phyloP scores from a whole-genome alignment of 1,140 invertebrate species.

The Sarcophaga bullata region DNA sequence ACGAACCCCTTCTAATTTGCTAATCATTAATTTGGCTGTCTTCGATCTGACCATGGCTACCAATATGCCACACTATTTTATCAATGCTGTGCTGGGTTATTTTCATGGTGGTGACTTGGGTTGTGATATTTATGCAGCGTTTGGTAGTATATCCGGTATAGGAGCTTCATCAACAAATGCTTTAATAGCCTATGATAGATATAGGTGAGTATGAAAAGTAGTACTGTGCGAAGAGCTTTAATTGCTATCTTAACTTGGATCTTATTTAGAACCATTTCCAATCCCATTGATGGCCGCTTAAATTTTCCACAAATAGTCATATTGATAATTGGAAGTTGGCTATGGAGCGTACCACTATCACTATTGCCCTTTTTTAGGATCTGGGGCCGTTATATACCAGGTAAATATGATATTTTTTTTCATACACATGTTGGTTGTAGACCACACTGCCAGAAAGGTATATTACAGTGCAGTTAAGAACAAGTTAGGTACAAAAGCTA shows the following conservation, averaged over 20 bases:
- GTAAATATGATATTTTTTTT: constrained; percentile 59
- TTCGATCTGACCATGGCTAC: constrained; percentile 80
- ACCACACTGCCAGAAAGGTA: no score
- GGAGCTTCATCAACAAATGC: constrained; percentile 79
- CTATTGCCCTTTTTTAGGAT: constrained; percentile 73
- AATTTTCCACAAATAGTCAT: constrained; percentile 73
- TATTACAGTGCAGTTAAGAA: no score
- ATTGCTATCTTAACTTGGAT: not conserved
- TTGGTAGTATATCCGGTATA: constrained; percentile 77
- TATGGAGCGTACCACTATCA: constrained; percentile 77
- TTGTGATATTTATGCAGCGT: constrained; percentile 75
- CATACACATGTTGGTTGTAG: not conserved
- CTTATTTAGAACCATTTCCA: constrained; percentile 72
- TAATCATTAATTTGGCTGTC: constrained; percentile 80
- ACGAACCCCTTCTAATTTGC: constrained; percentile 82
- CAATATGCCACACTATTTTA: constrained; percentile 78
- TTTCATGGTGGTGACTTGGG: constrained; percentile 75
- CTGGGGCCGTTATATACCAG: constrained; percentile 77
- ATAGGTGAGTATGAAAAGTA: constrained; percentile 57
- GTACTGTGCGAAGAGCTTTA: not conserved
- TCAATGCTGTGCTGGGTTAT: constrained; percentile 71
- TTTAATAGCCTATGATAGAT: constrained; percentile 80
- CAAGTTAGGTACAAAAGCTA: no score
- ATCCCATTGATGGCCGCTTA: constrained; percentile 78
- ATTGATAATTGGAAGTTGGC: constrained; percentile 75